A percentile compares a stretch with the other conserved stretches of the same genome.
These are phyloP conservation scores for Drosophila longiperda DNA, from an alignment of 2,888 invertebrate genomes.

Conservation along the genomic window DNA sequence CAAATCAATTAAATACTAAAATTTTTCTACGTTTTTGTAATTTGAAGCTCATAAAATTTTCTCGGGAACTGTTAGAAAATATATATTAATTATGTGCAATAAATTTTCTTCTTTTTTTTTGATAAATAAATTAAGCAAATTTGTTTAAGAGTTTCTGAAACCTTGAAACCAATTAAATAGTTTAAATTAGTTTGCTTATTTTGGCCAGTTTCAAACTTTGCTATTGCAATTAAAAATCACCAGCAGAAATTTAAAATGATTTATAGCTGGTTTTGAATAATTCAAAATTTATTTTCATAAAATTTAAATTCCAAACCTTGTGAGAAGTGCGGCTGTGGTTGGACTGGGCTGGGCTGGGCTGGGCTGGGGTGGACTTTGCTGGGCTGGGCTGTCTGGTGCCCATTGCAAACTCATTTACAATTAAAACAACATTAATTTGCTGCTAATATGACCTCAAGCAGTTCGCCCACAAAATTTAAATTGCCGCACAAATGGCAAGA, in stretches of 20 bases:
- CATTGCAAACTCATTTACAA: slow-evolving; percentile 75
- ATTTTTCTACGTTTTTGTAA: neutral
- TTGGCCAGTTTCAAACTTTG: neutral
- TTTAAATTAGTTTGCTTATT: neutral
- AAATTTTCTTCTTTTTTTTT: neutral
- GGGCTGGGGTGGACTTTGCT: neutral
- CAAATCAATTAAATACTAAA: neutral
- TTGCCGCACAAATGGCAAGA: slow-evolving; percentile 50
- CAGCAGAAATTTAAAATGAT: neutral
- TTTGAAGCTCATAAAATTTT: neutral
- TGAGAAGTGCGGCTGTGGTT: neutral
- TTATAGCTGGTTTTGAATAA: slow-evolving; percentile 2
- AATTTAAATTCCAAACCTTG: slow-evolving; percentile 8
- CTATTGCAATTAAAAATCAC: neutral
- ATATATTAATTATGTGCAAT: neutral
- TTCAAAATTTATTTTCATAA: neutral
- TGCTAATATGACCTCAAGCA: slow-evolving; percentile 80
- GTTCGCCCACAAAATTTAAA: slow-evolving; percentile 64
- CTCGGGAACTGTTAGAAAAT: neutral
- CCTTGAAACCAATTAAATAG: neutral
- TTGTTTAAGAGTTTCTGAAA: neutral
- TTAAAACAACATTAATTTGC: slow-evolving; percentile 80
- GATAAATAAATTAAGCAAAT: neutral
- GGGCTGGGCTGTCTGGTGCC: slow-evolving; percentile 10
- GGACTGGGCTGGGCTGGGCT: neutral